Evolutionary conservation across 2,797 vertebrate genomes (phyloP).

Genomic region (Molossus alvarezi): DNA sequence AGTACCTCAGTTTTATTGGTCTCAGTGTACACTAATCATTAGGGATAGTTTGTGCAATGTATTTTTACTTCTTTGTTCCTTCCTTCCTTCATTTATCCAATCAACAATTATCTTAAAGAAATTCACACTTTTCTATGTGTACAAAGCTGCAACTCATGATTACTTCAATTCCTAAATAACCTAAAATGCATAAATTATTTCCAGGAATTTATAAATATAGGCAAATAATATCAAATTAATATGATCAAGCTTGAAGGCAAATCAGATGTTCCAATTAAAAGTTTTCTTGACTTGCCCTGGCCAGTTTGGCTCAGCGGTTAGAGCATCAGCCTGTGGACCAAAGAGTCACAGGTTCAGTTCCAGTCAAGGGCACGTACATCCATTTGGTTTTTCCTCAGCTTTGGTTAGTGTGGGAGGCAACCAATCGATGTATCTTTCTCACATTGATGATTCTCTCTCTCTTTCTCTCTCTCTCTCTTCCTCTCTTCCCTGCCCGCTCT

Average conservation of each 20-base stretch:
- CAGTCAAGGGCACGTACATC: too few species aligned
- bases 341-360: too few species aligned
- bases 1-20: not conserved
- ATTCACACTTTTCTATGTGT: not conserved
- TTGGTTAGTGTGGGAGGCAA: too few species aligned
- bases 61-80: not conserved
- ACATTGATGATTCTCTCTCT: too few species aligned
- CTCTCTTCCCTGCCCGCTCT: too few species aligned
- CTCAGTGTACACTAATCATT: not conserved
- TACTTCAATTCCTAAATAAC: slow-evolving; percentile 30
- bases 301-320: too few species aligned
- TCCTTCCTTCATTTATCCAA: not conserved
- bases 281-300: slow-evolving; percentile 13
- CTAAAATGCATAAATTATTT: not conserved
- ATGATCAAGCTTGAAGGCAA: not conserved
- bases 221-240: not conserved
- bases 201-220: not conserved
- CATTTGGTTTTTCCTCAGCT: too few species aligned
- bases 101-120: slow-evolving; percentile 21
- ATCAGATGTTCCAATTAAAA: not conserved
- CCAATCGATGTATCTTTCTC: too few species aligned
- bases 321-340: too few species aligned
- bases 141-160: not conserved
- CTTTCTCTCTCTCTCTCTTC: too few species aligned
- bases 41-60: not conserved